Evolutionary conservation across 2,113 vertebrate genomes (phyloP), one percentile per base, ranked within the genome.

Genomic region (Lycocorax pyrrhopterus): DNA sequence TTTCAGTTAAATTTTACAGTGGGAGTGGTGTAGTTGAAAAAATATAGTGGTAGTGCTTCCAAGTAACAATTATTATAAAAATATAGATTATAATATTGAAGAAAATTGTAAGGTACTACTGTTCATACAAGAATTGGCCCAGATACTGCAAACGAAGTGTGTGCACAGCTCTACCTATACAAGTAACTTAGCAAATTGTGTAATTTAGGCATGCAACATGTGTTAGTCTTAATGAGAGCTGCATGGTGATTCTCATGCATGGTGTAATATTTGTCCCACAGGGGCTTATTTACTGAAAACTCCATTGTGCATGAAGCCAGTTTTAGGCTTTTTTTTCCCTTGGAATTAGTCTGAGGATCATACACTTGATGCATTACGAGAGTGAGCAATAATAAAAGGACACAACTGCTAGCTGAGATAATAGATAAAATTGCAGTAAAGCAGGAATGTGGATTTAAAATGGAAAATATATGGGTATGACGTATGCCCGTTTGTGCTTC

Each of bases 271-370:
- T 89, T 91, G 76, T 91, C 90, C 89, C 92, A 66, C 46, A n/a
- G 94, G 89, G 73, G 21, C 92, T 93, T 94, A 86, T 92, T 96
- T 96, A 91, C 78, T 80, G 66, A 63, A 92, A 92, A 74, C 82
- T 96, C 72, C 58, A 80, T 92, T 89, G 80, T 92, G 80, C 60
- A 78, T 91, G 87, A 89, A 89, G 46, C 74, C 67, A 94, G 37
- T 79, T 92, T 77, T 74, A 88, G 84, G 33, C 29, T 80, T 55
- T 46, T 82, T 96, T 96, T 75, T 23, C 55, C 49, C 62, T 47
- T 92, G 41, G 51, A 94, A 87, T 90, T 86, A 90, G 47, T 90
- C 59, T 89, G 69, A 96, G 76, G 66, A 94, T 96, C 88, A 51
- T 93, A 78, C 62, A 94, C 49, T 91, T 87, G 53, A 76, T 66